Evolutionary conservation across 2,888 invertebrate species (phyloP).

Genomic region (Gymnoscelis rufifasciata): DNA sequence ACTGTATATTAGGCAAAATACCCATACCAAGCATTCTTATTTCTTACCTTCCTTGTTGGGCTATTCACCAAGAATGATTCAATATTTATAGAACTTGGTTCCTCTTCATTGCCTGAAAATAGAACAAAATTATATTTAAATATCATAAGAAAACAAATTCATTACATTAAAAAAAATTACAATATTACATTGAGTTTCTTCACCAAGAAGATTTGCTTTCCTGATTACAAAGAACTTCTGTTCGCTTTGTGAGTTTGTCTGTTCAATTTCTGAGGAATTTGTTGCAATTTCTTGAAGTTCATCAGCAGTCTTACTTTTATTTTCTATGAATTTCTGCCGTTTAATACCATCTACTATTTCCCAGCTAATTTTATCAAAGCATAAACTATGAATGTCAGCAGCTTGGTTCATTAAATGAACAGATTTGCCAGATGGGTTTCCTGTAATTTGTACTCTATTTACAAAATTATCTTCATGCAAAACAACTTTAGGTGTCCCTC

Average conservation of each 20-base stretch:
- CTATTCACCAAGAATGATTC: constrained; percentile 53
- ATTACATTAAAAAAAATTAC: background rate
- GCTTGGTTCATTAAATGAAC: background rate
- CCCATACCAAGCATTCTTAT: too few species aligned
- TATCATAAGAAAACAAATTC: background rate
- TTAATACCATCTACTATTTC: background rate
- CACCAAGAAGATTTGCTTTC: constrained; percentile 6
- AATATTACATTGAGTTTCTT: constrained; percentile 13
- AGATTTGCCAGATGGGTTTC: background rate
- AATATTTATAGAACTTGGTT: constrained; percentile 44
- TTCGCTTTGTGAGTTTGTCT: background rate
- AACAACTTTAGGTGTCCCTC: constrained; percentile 25
- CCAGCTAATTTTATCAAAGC: background rate
- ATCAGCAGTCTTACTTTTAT: background rate
- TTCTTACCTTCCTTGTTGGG: constrained; percentile 39
- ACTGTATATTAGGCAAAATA: too few species aligned
- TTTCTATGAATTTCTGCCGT: constrained; percentile 1
- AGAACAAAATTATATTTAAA: background rate
- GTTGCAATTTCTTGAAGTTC: background rate
- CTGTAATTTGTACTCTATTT: background rate
- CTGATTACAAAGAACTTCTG: constrained; percentile 3
- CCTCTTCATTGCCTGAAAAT: constrained; percentile 40
- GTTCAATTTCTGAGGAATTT: background rate
- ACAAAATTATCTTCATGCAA: constrained; percentile 24
- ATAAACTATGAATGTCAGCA: background rate